Evolutionary conservation across 2,797 vertebrate genomes (phyloP).

Genomic region (Knipowitschia caucasica): DNA sequence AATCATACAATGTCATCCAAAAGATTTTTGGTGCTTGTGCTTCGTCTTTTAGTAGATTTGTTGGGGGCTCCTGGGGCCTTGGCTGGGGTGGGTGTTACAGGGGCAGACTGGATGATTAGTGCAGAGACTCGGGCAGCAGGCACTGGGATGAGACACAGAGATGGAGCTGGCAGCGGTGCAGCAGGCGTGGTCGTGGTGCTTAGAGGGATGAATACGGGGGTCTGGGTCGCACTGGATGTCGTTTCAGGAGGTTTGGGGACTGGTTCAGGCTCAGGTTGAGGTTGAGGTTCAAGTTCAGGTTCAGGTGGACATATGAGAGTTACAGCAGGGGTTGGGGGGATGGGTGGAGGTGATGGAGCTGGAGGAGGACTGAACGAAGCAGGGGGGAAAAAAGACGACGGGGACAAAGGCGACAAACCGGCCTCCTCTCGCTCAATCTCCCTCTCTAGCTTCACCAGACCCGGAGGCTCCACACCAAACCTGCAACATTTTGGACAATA

Average conservation of each 20-base stretch:
- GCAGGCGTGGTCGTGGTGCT: slow-evolving; percentile 34
- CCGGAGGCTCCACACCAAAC: slow-evolving; percentile 91
- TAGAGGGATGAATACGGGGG: slow-evolving; percentile 53
- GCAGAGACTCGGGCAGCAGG: slow-evolving; percentile 29
- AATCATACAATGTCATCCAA: slow-evolving; percentile 88
- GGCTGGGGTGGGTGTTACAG: slow-evolving; percentile 27
- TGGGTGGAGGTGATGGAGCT: slow-evolving; percentile 33
- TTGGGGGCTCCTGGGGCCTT: slow-evolving; percentile 26
- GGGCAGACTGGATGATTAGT: slow-evolving; percentile 25
- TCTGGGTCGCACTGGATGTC: slow-evolving; percentile 60
- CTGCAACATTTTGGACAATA: slow-evolving; percentile 59
- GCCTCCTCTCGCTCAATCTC: slow-evolving; percentile 90
- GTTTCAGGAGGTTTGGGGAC: slow-evolving; percentile 41
- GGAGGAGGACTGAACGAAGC: slow-evolving; percentile 40
- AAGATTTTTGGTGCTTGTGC: slow-evolving; percentile 67
- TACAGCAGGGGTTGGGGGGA: slow-evolving; percentile 23
- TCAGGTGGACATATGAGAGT: slow-evolving; percentile 42
- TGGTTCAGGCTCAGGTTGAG: slow-evolving; percentile 46
- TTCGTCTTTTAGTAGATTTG: slow-evolving; percentile 74
- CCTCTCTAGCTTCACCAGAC: slow-evolving; percentile 91
- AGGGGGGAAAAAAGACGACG: slow-evolving; percentile 72
- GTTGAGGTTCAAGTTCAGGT: slow-evolving; percentile 55
- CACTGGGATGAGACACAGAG: slow-evolving; percentile 21
- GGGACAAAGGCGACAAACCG: slow-evolving; percentile 60
- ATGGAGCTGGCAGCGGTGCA: slow-evolving; percentile 18